Conservation (phyloP, 2,797 vertebrate genomes). For the Gouania willdenowi region DNA sequence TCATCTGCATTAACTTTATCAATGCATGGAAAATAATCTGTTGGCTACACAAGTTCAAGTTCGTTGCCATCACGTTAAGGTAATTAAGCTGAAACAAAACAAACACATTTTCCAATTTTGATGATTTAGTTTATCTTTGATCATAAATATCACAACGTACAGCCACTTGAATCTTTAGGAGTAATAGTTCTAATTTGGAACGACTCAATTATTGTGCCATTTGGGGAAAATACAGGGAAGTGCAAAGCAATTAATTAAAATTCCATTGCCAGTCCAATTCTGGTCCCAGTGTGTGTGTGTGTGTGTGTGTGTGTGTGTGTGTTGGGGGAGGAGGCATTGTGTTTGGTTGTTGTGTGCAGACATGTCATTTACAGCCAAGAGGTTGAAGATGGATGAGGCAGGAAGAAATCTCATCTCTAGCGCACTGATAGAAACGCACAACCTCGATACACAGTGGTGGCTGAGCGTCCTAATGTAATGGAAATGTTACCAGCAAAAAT, state of each 20-base stretch:
- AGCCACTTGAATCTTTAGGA: conserved; percentile 24
- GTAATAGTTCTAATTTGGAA: conserved; percentile 36
- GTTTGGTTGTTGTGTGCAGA: conserved; percentile 35
- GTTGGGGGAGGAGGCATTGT: conserved; percentile 6
- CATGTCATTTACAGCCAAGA: conserved; percentile 62
- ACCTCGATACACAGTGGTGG: conserved; percentile 4
- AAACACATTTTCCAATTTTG: too few species aligned
- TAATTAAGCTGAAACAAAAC: too few species aligned
- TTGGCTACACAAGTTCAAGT: too few species aligned
- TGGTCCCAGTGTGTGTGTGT: conserved; percentile 12
- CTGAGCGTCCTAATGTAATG: conserved; percentile 52
- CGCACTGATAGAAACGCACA: conserved; percentile 43
- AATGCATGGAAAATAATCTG: too few species aligned
- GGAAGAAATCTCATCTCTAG: conserved; percentile 39
- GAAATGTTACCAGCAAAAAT: conserved; percentile 47
- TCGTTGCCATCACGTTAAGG: too few species aligned
- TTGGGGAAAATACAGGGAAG: conserved; percentile 5
- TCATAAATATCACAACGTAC: conserved; percentile 7
- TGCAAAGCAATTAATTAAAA: conserved; percentile 53
- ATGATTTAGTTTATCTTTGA: too few species aligned
- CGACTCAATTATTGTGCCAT: conserved; percentile 51
- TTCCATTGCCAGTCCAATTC: conserved; percentile 37
- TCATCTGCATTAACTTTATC: too few species aligned
- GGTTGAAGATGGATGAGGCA: conserved; percentile 68
- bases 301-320: not conserved